These are phyloP conservation scores for Ailuropoda melanoleuca DNA, from an alignment of 2,113 vertebrate species.

Conservation along the genomic window DNA sequence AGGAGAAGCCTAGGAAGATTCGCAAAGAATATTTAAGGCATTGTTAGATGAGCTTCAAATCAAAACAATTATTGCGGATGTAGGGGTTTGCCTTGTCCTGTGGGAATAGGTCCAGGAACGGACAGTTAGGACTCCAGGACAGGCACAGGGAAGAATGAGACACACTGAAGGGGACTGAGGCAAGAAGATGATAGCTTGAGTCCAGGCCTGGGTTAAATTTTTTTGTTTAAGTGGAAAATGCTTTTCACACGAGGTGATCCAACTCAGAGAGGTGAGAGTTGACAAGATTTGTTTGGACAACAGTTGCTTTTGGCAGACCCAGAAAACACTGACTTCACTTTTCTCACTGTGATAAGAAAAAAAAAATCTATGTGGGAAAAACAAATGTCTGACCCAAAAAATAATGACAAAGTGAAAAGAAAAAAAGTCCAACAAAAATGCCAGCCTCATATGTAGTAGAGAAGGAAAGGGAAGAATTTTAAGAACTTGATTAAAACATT, in stretches of 20 bases:
- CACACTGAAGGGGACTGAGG: background rate
- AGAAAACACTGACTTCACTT: conserved; percentile 26
- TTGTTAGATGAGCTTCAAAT: background rate
- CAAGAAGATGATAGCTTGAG: background rate
- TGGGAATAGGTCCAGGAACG: background rate
- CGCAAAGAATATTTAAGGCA: background rate
- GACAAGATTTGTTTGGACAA: conserved; percentile 31
- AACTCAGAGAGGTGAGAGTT: background rate
- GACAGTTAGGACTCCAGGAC: background rate
- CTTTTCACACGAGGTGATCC: background rate
- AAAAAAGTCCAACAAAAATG: background rate
- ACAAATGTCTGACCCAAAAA: conserved; percentile 46
- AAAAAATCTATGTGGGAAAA: conserved; percentile 19
- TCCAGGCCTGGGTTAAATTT: background rate
- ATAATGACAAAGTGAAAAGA: background rate
- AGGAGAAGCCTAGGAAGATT: background rate
- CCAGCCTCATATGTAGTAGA: background rate
- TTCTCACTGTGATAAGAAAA: conserved; percentile 19
- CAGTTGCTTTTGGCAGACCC: conserved; percentile 34
- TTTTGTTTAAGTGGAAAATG: background rate
- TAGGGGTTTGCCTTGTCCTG: background rate
- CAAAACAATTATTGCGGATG: background rate
- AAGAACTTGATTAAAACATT: background rate
- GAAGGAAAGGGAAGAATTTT: background rate
- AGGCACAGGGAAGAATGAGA: background rate